Conservation (phyloP, 2,888 invertebrate species). For the Drosophila borealis region DNA sequence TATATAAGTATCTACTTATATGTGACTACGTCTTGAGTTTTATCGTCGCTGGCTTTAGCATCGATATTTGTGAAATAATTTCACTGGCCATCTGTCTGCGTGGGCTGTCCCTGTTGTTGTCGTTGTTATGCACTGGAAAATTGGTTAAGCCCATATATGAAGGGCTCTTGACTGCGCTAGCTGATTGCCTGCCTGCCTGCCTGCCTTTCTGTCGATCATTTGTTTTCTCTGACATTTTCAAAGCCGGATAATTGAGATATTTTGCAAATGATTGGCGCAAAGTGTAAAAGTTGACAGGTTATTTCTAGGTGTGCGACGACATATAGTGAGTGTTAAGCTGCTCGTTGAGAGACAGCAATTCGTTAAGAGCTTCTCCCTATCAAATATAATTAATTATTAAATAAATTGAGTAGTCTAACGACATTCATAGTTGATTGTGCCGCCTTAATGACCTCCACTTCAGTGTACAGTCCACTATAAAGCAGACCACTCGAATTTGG, state of each 20-base stretch:
- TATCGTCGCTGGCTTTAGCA: constrained; percentile 14
- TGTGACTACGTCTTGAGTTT: constrained; percentile 11
- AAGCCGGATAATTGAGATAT: constrained; percentile 65
- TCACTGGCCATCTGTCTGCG: constrained; percentile 63
- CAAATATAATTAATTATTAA: constrained; percentile 34
- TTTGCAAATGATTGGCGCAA: constrained; percentile 53
- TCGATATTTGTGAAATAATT: constrained; percentile 64
- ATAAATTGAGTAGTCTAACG: constrained; percentile 38
- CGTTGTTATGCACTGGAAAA: constrained; percentile 49
- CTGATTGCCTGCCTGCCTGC: constrained; percentile 43
- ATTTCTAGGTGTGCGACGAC: constrained; percentile 3
- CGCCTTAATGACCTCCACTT: constrained; percentile 38
- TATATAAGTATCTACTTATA: constrained; percentile 27
- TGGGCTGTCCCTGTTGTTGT: constrained; percentile 39
- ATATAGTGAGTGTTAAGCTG: not conserved
- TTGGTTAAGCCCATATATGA: constrained; percentile 67
- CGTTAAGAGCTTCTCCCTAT: constrained; percentile 10
- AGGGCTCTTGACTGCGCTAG: constrained; percentile 46
- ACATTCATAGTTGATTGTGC: constrained; percentile 25
- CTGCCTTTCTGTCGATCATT: constrained; percentile 49
- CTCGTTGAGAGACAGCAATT: constrained; percentile 6
- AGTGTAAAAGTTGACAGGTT: constrained; percentile 51
- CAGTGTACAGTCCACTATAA: not conserved
- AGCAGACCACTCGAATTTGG: not conserved
- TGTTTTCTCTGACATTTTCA: constrained; percentile 59